Evolutionary conservation across 2,113 vertebrate species (phyloP).

Genomic region (Cyanocitta stelleri): DNA sequence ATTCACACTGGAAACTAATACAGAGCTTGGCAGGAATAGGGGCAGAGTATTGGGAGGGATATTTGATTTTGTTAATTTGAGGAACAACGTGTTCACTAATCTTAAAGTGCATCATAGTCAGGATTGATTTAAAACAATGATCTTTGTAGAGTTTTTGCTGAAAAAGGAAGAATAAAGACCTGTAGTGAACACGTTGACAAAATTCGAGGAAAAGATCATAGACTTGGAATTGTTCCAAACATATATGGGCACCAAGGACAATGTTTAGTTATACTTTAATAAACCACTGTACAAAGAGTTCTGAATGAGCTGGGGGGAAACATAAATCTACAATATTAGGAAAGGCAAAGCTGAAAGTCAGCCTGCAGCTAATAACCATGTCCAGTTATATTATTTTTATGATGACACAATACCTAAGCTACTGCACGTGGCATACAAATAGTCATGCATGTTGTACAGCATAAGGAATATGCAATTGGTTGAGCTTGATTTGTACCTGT

Average conservation of each 20-base stretch:
- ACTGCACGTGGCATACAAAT: conserved; percentile 6
- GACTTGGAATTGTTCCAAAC: conserved; percentile 46
- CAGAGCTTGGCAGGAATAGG: not conserved
- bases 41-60: not conserved
- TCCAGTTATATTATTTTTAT: conserved; percentile 49
- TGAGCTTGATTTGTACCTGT: not conserved
- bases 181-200: not conserved
- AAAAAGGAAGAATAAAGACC: not conserved
- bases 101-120: not conserved
- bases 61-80: not conserved
- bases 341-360: conserved; percentile 72
- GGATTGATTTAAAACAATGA: not conserved
- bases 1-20: not conserved
- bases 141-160: not conserved
- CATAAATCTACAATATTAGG: conserved; percentile 68
- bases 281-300: conserved; percentile 79
- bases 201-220: conserved; percentile 59
- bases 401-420: not conserved
- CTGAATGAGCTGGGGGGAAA: conserved; percentile 74
- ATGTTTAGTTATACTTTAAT: conserved; percentile 84
- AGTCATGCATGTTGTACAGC: not conserved
- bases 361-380: conserved; percentile 37
- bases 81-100: not conserved
- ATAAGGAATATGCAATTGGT: not conserved
- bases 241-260: conserved; percentile 69